Evolutionary conservation across 2,113 vertebrate species (phyloP), one percentile per base, ranked within the genome.

Genomic region (Myodes glareolus): DNA sequence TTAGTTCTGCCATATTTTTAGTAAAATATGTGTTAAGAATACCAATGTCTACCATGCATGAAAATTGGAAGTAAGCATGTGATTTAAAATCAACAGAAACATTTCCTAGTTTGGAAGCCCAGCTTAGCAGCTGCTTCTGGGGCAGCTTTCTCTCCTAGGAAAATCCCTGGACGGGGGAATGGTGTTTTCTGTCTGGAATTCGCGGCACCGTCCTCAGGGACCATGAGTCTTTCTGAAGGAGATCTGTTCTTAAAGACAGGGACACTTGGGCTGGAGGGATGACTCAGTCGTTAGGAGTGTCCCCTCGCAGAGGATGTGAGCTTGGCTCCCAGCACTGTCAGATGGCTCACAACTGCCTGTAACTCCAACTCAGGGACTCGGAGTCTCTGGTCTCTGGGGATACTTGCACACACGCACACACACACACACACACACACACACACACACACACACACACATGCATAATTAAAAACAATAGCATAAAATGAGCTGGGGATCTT

Each of bases 21-120:
- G 86, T 80, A 72, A 90, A 90, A 63, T 85, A 8, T 93, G 90
- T 81, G 33, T 86, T 16, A 52, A 65, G 7, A 93, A 86, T 75
- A 90, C 50, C 0, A 9, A 52, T 52, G 36, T 39, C 31, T 92
- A 17, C 12, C 23, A 19, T 61, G 36, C 17, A 72, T 82, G 58
- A 92, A 42, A 82, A 14, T 47, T 76, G 52, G 11, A 95, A 84
- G 58, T 39, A 72, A 70, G 23, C 21, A 78, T 90, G 31, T 86
- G 50, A 29, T 2, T 52, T 78, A 86, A 86, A 90, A 65, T 61
- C 39, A 78, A 80, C 50, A 29, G 27, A 70, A 50, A 31, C 42
- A 72, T 63, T 70, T 68, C 9, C 33, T 27, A 45, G 21, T 75
- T 47, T n/a, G 50, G 68, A 67, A 73, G 73, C 76, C 3, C 9